Evolutionary conservation across 2,888 invertebrate species (phyloP), one percentile per base, ranked within the genome.

Genomic region (Hemaris fuciformis): DNA sequence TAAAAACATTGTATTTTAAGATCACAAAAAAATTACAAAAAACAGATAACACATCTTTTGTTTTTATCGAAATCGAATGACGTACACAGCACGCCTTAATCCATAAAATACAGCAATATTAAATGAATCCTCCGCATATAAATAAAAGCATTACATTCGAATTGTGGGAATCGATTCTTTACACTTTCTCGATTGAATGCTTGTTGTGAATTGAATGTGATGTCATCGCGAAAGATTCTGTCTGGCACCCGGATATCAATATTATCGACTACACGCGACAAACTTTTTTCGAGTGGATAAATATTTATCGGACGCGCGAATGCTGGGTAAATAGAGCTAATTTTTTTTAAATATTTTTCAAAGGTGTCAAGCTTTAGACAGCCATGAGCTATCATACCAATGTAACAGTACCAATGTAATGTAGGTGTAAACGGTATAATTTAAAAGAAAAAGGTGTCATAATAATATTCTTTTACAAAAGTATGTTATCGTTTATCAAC

Each of bases 181-280:
- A 18, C 45, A 27, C 41, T 57, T 57, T 53, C 38, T 25, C 60
- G 53, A 31, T 18, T 27, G 1, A 18, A 27, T 10, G 31, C 38
- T n/a, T n/a, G n/a, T n/a, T n/a, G n/a, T n/a, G n/a, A n/a, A n/a
- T n/a, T n/a, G n/a, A 15, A 18, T 31, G 53, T 67, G 66, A 67
- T 70, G 67, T 69, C 69, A 67, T 48, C 60, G 62, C 59, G 63
- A 45, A 60, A 43, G 58, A 64, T 43, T 60, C 43, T 53, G 60
- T 13, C 8, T 27, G 60, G 59, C 64, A 53, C 64, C 66, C 66
- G 66, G 66, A 66, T 63, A 63, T 60, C 56, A 22, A 41, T 18
- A 8, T 57, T 38, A 56, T 59, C 46, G 43, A 34, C 59, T 64
- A 46, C 63, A 59, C 58, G 56, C 38, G 6, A 57, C 22, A 41